Percentiles rank a stretch among this genome's conserved stretches.
Evolutionary conservation across 2,113 vertebrate genomes (phyloP).

Genomic region (Myiagra hebetior): DNA sequence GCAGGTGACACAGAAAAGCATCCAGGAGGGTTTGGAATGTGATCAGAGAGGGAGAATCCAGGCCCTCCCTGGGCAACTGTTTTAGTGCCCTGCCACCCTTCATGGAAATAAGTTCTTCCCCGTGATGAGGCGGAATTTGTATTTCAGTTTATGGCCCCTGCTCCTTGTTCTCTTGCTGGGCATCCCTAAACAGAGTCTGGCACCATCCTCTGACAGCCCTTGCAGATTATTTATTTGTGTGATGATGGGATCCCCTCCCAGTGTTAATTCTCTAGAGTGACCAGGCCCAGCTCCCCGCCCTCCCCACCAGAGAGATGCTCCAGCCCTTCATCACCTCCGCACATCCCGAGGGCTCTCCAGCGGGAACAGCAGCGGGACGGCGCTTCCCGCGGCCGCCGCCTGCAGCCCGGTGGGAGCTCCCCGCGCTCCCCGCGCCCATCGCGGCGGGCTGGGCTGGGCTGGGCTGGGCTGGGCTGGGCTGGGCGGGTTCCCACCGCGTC

Average conservation of each 20-base stretch:
- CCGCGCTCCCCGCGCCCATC: neutral
- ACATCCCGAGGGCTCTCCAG: neutral
- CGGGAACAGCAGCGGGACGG: neutral
- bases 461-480: neutral
- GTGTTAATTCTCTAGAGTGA: neutral
- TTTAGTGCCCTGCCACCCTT: neutral
- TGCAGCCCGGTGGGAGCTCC: neutral
- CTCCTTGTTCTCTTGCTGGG: neutral
- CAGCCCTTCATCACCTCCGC: neutral
- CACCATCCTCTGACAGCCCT: neutral
- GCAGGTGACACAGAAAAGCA: neutral
- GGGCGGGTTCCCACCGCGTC: neutral
- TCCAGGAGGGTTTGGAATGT: neutral
- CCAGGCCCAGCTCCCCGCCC: neutral
- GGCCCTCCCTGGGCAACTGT: neutral
- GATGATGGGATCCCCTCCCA: neutral
- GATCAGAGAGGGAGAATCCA: neutral
- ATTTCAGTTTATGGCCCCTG: neutral
- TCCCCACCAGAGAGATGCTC: neutral
- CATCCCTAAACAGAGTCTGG: neutral
- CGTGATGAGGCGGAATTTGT: fast-evolving
- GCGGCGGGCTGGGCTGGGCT: neutral
- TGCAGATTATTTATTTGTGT: neutral
- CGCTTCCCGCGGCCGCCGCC: neutral
- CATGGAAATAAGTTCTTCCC: too few species aligned